Evolutionary conservation across 64 coral and sea anemone species (phyloP).

Genomic region (Montipora sp.): DNA sequence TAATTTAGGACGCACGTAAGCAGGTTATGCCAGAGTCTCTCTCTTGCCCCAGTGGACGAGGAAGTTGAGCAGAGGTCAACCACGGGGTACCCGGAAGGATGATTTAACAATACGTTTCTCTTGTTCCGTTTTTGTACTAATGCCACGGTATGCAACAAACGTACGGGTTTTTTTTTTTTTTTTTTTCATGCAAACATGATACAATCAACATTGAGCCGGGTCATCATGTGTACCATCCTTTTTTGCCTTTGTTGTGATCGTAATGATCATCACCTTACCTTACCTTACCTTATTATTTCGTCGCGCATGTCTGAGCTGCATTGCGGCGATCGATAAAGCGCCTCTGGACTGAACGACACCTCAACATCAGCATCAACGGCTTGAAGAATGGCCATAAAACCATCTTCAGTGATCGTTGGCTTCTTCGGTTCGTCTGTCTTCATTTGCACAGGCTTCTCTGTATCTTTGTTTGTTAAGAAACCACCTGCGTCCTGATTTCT

Average conservation of each 20-base stretch:
- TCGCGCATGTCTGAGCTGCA: slow-evolving; percentile 79
- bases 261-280: slow-evolving; percentile 26
- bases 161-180: too few relatives aligned
- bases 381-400: slow-evolving; percentile 57
- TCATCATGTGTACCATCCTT: too few relatives aligned
- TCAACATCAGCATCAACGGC: slow-evolving; percentile 85
- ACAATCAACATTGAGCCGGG: too few relatives aligned
- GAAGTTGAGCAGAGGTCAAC: too few relatives aligned
- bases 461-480: background rate
- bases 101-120: too few relatives aligned
- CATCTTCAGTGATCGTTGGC: slow-evolving; percentile 59
- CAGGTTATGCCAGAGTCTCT: too few relatives aligned
- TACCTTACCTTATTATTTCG: slow-evolving; percentile 78
- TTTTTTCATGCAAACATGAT: too few relatives aligned
- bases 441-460: background rate
- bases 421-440: background rate
- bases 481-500: background rate
- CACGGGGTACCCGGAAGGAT: background rate
- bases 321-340: slow-evolving; percentile 64
- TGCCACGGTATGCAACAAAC: too few relatives aligned
- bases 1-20: too few relatives aligned
- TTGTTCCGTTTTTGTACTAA: too few relatives aligned
- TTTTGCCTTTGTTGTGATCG: too few relatives aligned
- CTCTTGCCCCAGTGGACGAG: too few relatives aligned
- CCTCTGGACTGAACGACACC: slow-evolving; percentile 93